phyloP scores from a whole-genome alignment of 2,797 vertebrate genomes.

The Phrynocephalus forsythii region DNA sequence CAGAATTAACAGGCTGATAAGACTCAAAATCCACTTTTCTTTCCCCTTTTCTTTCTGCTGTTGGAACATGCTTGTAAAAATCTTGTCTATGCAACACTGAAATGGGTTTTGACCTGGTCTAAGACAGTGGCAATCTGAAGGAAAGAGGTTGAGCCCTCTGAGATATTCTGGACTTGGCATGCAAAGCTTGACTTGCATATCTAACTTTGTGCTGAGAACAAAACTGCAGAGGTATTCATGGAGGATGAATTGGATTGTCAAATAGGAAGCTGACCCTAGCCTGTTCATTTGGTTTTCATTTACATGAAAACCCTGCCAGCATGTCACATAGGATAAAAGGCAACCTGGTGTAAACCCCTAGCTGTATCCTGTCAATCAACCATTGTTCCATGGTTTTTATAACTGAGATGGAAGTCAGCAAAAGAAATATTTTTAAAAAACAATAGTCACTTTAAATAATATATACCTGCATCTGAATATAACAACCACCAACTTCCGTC shows the following conservation, averaged over 20 bases:
- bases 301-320: neutral
- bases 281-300: slow-evolving; percentile 24
- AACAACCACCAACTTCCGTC: slow-evolving; percentile 17
- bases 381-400: slow-evolving; percentile 29
- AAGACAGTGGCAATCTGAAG: slow-evolving; percentile 50
- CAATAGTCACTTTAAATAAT: slow-evolving; percentile 46
- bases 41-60: slow-evolving; percentile 18
- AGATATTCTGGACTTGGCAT: slow-evolving; percentile 42
- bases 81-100: slow-evolving; percentile 43
- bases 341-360: neutral
- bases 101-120: slow-evolving; percentile 34
- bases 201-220: slow-evolving; percentile 37
- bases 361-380: neutral
- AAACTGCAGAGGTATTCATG: slow-evolving; percentile 42
- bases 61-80: slow-evolving; percentile 36
- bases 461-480: slow-evolving; percentile 52
- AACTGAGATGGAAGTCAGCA: slow-evolving; percentile 56
- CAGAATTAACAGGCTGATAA: slow-evolving; percentile 53
- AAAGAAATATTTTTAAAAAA: slow-evolving; percentile 56
- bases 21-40: slow-evolving; percentile 45
- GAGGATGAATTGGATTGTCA: slow-evolving; percentile 32
- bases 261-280: slow-evolving; percentile 23
- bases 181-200: slow-evolving; percentile 47
- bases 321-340: rapidly evolving
- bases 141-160: slow-evolving; percentile 19